Evolutionary conservation across 1,140 invertebrate species (phyloP).

Genomic region (Elymnias hypermnestra): DNA sequence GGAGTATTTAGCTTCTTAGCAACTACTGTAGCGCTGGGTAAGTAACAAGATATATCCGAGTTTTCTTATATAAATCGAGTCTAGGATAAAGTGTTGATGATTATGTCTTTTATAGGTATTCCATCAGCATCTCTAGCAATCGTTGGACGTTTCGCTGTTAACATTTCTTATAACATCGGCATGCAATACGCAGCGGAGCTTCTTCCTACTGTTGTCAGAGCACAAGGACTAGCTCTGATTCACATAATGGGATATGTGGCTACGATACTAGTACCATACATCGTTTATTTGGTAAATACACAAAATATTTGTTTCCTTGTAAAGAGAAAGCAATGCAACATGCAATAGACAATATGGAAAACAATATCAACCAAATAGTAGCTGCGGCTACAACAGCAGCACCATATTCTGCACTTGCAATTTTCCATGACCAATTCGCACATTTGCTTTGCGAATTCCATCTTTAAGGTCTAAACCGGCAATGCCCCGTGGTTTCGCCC

Average conservation of each 20-base stretch:
- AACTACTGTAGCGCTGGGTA: constrained; percentile 81
- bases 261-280: constrained; percentile 87
- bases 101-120: constrained; percentile 77
- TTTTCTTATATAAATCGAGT: too few species aligned
- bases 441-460: too few species aligned
- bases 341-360: too few species aligned
- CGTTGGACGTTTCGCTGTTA: constrained; percentile 87
- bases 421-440: too few species aligned
- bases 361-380: too few species aligned
- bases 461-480: too few species aligned
- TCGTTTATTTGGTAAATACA: constrained; percentile 85
- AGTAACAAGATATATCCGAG: too few species aligned
- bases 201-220: constrained; percentile 89
- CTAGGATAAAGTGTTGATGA: background rate
- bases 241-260: constrained; percentile 92
- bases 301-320: too few species aligned
- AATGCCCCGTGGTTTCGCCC: too few species aligned
- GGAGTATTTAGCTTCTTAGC: constrained; percentile 88
- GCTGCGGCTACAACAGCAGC: too few species aligned
- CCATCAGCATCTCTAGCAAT: constrained; percentile 84
- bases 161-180: constrained; percentile 92
- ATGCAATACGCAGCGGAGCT: constrained; percentile 92
- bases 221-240: constrained; percentile 88
- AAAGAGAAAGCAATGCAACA: too few species aligned
- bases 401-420: too few species aligned